These are phyloP conservation scores for Apogon talboti DNA, from an alignment of 2,797 vertebrate genomes.

Conservation along the genomic window DNA sequence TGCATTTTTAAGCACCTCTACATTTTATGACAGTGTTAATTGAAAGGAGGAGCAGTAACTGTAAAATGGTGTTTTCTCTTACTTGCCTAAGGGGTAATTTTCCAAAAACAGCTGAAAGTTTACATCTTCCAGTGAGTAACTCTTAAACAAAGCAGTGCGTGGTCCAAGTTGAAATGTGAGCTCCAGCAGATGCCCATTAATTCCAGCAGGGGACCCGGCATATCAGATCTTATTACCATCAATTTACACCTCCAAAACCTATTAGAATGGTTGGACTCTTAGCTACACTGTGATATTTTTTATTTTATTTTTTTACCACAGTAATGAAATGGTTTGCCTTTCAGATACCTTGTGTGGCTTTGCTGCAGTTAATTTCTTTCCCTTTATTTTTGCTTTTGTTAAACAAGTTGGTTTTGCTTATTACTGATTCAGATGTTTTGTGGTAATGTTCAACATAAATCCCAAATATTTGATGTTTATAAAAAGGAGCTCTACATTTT, in stretches of 20 bases:
- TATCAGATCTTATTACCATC: conserved; percentile 67
- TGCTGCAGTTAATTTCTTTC: conserved; percentile 28
- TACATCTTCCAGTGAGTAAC: conserved; percentile 48
- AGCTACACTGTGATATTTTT: conserved; percentile 22
- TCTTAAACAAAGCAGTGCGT: conserved; percentile 64
- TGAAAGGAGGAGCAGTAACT: conserved; percentile 3
- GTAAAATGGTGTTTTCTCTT: not conserved
- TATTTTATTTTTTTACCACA: conserved; percentile 3
- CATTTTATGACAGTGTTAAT: conserved; percentile 19
- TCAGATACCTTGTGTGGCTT: conserved; percentile 39
- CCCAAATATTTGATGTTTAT: no score
- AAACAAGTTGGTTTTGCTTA: not conserved
- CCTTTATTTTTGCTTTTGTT: not conserved
- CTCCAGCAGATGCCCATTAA: conserved; percentile 68
- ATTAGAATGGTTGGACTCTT: conserved; percentile 67
- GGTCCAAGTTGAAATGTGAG: conserved; percentile 61
- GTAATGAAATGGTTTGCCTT: conserved; percentile 52
- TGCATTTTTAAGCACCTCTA: no score
- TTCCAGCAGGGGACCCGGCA: conserved; percentile 57
- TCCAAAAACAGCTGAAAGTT: conserved; percentile 48
- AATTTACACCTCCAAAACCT: conserved; percentile 67
- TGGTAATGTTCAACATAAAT: no score
- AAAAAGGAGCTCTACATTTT: no score
- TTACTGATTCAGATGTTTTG: no score
- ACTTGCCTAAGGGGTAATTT: conserved; percentile 25